Evolutionary conservation across 2,888 invertebrate genomes (phyloP), one percentile per base, ranked within the genome.

Genomic region (Syritta pipiens): DNA sequence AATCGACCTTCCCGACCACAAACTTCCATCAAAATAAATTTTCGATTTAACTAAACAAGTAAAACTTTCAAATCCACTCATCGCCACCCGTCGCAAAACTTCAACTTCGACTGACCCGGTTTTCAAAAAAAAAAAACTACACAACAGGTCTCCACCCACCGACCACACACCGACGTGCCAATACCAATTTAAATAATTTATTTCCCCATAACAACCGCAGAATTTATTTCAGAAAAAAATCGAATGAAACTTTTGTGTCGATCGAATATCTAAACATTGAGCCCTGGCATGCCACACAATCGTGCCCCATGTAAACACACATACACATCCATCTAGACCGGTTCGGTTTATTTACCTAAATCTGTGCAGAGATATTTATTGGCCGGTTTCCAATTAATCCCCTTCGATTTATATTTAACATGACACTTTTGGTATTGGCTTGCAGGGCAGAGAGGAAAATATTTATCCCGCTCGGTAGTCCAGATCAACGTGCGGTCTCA

Each of bases 361-460:
- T 40, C 37, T 28, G 3, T 7, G 24, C n/a, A 12, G 24, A 30
- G n/a, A 53, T 3, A 42, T 51, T 19, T 19, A 55, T 63, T 71
- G 71, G 71, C 62, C 5, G 19, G 24, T 40, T 48, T 48, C 71
- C 71, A 71, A 71, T 71, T 71, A 63, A 71, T 71, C 62, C 48
- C 14, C 20, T 55, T 63, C 53, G 55, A 48, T 62, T 62, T 71
- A 55, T 62, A 55, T 62, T 71, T 55, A 62, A 62, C 71, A 71
- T 71, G 71, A 55, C 62, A 71, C 71, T 63, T 20, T 71, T 46
- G 62, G 55, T 30, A 71, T 32, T 40, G 32, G 63, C 30, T 17
- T 26, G 30, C 35, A 26, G 57, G 22, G 7, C 57, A 67, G 37
- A 55, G 26, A 57, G 30, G n/a, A 57, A 62, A 46, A 62, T 71